Evolutionary conservation across 2,888 invertebrate species (phyloP), one percentile per base, ranked within the genome.

Genomic region (Spisula subtruncata): DNA sequence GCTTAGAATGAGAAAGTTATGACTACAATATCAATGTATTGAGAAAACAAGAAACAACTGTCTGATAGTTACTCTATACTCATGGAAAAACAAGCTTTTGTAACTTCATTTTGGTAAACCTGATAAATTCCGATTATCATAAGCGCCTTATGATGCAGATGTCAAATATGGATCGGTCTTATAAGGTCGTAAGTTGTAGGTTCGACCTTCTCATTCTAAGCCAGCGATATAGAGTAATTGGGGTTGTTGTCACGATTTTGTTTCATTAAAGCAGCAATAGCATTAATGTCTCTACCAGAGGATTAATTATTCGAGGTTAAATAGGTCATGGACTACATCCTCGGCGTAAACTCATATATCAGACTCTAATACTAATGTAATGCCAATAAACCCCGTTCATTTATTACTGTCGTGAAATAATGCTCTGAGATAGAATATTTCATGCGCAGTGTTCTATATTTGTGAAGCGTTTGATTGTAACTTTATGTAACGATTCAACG

Each of bases 341-440:
- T 25, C 25, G 25, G n/a, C 60, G 20, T 10, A 66, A 25, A 25
- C 25, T 51, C 51, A 51, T 51, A 16, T 16, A 51, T 51, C 51
- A 51, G 51, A 16, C 12, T 51, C 14, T 71, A 71, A n/a, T 71
- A 25, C 79, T 80, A 32, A 41, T 80, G 4, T 48, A 80, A 80
- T 32, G n/a, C 46, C 80, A 41, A 5, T 48, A 46, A 46, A n/a
- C 80, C 80, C 80, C 10, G 32, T 32, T 48, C 80, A n/a, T 48
- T 80, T 35, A 48, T 80, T 35, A 41, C 80, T 80, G 41, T 80
- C 80, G 20, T 80, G 41, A 46, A 20, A 46, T 32, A 46, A 80
- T n/a, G 20, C 35, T 80, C 41, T 29, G 35, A 48, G 41, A 4
- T 80, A 16, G 16, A 14, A 14, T 79, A n/a, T 6, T n/a, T 60